phyloP scores from a whole-genome alignment of 2,888 invertebrate species.

The Tenthredo notha region DNA sequence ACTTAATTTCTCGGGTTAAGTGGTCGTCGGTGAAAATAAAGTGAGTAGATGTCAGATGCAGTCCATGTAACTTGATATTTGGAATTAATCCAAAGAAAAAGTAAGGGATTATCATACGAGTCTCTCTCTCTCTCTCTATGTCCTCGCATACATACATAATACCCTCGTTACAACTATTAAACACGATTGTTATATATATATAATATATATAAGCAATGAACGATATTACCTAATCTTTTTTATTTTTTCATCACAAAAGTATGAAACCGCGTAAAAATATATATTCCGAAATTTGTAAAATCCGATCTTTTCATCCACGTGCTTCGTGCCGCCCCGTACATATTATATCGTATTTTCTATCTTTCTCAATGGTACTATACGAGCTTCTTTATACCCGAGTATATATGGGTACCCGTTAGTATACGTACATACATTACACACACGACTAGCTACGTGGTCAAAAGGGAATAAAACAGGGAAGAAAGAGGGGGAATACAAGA shows the following conservation, averaged over 20 bases:
- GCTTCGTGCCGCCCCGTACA: neutral
- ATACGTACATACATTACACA: too few relatives aligned
- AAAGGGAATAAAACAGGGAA: neutral
- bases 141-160: neutral
- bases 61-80: slow-evolving; percentile 24
- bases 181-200: too few relatives aligned
- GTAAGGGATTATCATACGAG: neutral
- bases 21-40: slow-evolving; percentile 24
- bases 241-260: neutral
- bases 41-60: slow-evolving; percentile 19
- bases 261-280: neutral
- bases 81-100: slow-evolving; percentile 5
- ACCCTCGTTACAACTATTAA: too few relatives aligned
- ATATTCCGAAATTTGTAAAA: neutral
- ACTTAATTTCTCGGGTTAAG: slow-evolving; percentile 52
- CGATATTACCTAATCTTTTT: too few relatives aligned
- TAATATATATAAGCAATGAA: too few relatives aligned
- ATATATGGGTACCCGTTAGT: neutral
- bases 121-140: too few relatives aligned
- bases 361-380: neutral
- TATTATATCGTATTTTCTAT: neutral
- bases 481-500: neutral
- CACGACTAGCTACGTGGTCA: neutral
- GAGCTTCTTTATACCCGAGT: neutral
- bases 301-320: neutral